Evolutionary conservation across 2,797 vertebrate species (phyloP), one percentile per base, ranked within the genome.

Genomic region (Sebastes minor): DNA sequence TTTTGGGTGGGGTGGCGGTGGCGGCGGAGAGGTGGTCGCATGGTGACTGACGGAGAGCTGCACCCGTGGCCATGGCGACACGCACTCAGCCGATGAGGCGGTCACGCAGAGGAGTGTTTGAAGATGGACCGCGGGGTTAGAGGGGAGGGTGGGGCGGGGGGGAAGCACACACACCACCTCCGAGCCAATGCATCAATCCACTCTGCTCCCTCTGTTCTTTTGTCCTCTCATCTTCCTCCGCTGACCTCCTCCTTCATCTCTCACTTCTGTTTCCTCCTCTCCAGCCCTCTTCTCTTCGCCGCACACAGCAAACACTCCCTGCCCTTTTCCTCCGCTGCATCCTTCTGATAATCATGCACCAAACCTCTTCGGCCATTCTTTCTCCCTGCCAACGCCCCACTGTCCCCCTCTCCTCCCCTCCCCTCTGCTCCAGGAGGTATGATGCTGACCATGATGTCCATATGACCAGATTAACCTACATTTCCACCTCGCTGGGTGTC

Each of bases 391-490:
- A 86, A 76, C 75, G 33, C 81, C 88, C 73, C 60, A 13, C 77
- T 59, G 38, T 65, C 66, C 32, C 62, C 73, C 20, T 12, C 35
- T 35, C 11, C 23, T 42, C 23, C 20, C 2, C 49, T 49, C 65
- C 67, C 60, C 35, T 33, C 38, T 30, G 33, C 81, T 84, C 38
- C 83, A 80, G 70, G 74, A 85, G 35, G 52, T 23, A 71, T 46
- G 81, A 73, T 82, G 75, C 52, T 68, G 72, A 74, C 78, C 74
- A 78, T 66, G 64, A 77, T 71, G 77, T 65, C 86, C 85, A 84
- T 89, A 91, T 82, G 90, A 94, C 74, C 85, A 84, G 85, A 90
- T 94, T 93, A 95, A 93, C 92, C 92, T 92, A 94, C 86, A 94
- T 94, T 95, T 94, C 89, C 89, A 83, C 84, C 77, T 89, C 84